These are phyloP conservation scores for Venusia cambrica DNA, from an alignment of 2,888 invertebrate genomes.

Conservation along the genomic window DNA sequence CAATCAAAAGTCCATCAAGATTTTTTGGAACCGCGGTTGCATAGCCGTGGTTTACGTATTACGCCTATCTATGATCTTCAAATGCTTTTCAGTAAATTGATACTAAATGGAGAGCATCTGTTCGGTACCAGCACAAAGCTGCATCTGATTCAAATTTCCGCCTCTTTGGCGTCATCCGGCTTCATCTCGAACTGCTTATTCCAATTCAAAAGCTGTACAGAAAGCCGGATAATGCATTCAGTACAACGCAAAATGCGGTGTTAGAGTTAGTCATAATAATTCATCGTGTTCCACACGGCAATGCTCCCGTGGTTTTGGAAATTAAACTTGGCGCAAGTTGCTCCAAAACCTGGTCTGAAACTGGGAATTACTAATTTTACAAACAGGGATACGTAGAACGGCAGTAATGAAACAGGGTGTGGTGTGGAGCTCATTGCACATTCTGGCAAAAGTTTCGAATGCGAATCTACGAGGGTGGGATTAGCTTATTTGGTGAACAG, in stretches of 20 bases:
- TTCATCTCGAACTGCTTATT: neutral
- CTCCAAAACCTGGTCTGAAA: constrained; percentile 24
- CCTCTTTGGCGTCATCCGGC: neutral
- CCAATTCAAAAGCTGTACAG: constrained; percentile 7
- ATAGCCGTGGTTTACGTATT: too few species aligned
- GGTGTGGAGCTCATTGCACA: constrained; percentile 18
- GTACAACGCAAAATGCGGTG: constrained; percentile 5
- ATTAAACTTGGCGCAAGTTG: constrained; percentile 32
- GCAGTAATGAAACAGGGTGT: constrained; percentile 23
- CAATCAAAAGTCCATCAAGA: too few species aligned
- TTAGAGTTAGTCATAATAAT: constrained; percentile 15
- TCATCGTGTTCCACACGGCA: constrained; percentile 11
- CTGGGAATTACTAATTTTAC: constrained; percentile 25
- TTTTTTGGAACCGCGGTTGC: too few species aligned
- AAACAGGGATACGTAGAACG: constrained; percentile 21
- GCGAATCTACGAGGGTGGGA: constrained; percentile 6
- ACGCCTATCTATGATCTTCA: too few species aligned
- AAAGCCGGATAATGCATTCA: constrained; percentile 12
- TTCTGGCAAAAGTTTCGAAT: constrained; percentile 14
- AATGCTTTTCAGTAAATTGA: too few species aligned
- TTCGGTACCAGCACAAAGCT: too few species aligned
- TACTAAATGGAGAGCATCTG: too few species aligned
- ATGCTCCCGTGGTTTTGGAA: constrained; percentile 27
- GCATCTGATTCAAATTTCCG: neutral
- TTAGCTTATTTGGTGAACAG: constrained; percentile 17